Evolutionary conservation across 1,140 invertebrate genomes (phyloP), one percentile per base, ranked within the genome.

Genomic region (Parasteatoda tepidariorum): DNA sequence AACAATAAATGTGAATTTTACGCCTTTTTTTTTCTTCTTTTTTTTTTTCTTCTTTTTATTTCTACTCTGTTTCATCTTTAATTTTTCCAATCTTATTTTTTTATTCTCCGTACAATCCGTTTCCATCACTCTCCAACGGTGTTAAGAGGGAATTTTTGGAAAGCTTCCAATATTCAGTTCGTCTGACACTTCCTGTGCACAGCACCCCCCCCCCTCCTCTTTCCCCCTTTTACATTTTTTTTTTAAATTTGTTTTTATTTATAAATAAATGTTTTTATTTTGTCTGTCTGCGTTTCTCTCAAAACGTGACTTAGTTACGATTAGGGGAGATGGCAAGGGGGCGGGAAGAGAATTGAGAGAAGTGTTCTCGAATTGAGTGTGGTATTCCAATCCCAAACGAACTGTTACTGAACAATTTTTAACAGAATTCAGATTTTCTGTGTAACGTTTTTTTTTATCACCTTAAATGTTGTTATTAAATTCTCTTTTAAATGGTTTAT

Each of bases 181-280:
- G 9, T 24, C 31, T 74, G 71, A 74, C 71, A 61, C 71, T 61
- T 34, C 15, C 71, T 11, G 24, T 34, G 30, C 54, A 61, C 34
- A 30, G 55, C 48, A 30, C 15, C 24, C 41, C 48, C 22, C 24
- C 24, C 61, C 38, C 18, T 24, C 33, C 31, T 34, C 33, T 30
- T 41, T 30, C 1, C 11, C n/a, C n/a, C 31, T 68, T 3, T 4
- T 48, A 24, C 33, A 13, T 55, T 22, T 26, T 59, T 26, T 28
- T 71, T 26, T 48, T 9, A 7, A 31, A 3, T 28, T n/a, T 28
- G 26, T 57, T 67, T 34, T 76, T 5, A 34, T 28, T 18, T 18
- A 22, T 78, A 67, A 78, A 67, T 78, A 78, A 78, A 78, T 67
- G 75, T 78, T 55, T 67, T 78, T 78, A 66, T 78, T 78, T 78